Evolutionary conservation across 1,140 invertebrate species (phyloP).

Genomic region (Cotesia chilonis): DNA sequence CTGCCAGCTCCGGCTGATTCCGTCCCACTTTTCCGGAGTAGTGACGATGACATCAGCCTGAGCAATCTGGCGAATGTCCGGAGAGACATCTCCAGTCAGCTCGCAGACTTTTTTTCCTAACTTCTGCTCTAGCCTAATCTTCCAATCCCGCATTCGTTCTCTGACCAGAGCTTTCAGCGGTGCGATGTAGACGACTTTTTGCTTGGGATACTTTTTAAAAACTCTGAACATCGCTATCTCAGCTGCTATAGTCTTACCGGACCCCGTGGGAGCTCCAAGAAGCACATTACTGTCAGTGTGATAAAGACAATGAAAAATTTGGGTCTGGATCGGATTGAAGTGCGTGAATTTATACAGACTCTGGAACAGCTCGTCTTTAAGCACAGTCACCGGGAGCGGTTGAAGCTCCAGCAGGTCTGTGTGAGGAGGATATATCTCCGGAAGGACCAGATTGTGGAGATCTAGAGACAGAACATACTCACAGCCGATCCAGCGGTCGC

Average conservation of each 20-base stretch:
- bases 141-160: constrained; percentile 97
- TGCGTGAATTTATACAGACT: constrained; percentile 90
- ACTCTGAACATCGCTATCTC: constrained; percentile 97
- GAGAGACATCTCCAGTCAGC: constrained; percentile 95
- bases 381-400: constrained; percentile 85
- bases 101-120: constrained; percentile 91
- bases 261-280: constrained; percentile 97
- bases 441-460: constrained; percentile 90
- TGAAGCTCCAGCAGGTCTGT: constrained; percentile 88
- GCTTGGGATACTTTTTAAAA: constrained; percentile 82
- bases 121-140: constrained; percentile 80
- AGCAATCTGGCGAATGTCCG: constrained; percentile 87
- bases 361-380: constrained; percentile 82
- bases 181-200: constrained; percentile 98
- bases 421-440: constrained; percentile 91
- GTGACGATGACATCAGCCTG: constrained; percentile 94
- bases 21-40: constrained; percentile 99
- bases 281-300: constrained; percentile 95
- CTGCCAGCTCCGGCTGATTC: constrained; percentile 97
- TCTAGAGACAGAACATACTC: constrained; percentile 79
- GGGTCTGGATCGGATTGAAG: constrained; percentile 99
- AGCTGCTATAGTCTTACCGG: constrained; percentile 98
- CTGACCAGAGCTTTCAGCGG: constrained; percentile 97
- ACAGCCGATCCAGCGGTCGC: constrained; percentile 91
- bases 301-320: constrained; percentile 97